Conservation (phyloP, 2,797 vertebrate genomes). For the Bradypus variegatus region DNA sequence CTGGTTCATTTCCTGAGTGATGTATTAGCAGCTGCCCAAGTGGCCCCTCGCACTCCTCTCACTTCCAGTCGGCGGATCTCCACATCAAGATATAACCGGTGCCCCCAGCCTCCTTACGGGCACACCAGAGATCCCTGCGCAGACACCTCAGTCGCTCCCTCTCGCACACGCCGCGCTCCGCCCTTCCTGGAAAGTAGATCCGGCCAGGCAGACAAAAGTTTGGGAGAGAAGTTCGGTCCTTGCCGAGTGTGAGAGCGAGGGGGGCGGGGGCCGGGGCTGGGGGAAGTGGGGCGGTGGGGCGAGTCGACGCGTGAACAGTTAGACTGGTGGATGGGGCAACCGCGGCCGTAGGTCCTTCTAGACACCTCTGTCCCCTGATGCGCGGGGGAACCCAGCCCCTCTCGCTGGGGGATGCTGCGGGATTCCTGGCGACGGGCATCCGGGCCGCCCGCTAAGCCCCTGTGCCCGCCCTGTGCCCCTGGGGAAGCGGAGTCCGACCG, state of each 20-base stretch:
- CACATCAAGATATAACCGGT: not conserved
- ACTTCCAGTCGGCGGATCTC: not conserved
- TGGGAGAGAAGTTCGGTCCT: constrained; percentile 60
- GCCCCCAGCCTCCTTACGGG: fast-evolving
- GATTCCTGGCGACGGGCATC: constrained; percentile 67
- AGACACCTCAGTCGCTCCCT: not conserved
- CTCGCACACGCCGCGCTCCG: constrained; percentile 45
- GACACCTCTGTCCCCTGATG: constrained; percentile 61
- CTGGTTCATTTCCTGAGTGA: not conserved
- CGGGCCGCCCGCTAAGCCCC: constrained; percentile 65
- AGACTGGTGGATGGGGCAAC: constrained; percentile 36
- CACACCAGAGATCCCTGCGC: constrained; percentile 54
- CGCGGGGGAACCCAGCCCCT: constrained; percentile 47
- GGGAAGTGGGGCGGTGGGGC: constrained; percentile 47
- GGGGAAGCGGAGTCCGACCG: constrained; percentile 55
- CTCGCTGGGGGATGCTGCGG: constrained; percentile 62
- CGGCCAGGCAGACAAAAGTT: constrained; percentile 70
- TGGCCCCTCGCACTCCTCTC: not conserved
- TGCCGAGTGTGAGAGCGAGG: constrained; percentile 39
- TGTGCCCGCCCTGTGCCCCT: constrained; percentile 66
- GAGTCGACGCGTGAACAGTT: constrained; percentile 31
- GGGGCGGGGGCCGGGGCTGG: constrained; percentile 41
- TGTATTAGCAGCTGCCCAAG: not conserved
- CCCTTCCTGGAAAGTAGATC: constrained; percentile 66
- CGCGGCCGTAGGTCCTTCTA: not conserved